Evolutionary conservation across 2,888 invertebrate genomes (phyloP), one percentile per base, ranked within the genome.

Genomic region (Escarpia spicata): DNA sequence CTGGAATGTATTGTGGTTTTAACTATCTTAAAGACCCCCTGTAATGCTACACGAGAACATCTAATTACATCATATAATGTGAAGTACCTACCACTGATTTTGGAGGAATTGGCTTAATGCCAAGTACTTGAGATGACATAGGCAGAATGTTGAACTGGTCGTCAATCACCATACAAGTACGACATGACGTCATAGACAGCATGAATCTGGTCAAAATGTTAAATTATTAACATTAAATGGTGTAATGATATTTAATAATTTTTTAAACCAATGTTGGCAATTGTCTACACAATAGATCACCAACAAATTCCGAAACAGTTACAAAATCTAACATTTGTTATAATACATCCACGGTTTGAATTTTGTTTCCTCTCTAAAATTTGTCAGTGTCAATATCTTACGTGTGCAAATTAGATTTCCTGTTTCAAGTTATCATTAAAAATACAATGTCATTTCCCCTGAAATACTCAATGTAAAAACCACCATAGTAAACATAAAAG

Each of bases 91-190:
- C 96, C 93, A 95, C 91, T 15, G 96, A 94, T 93, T 96, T 96
- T 3, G 96, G 94, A 10, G 96, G 96, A 3, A 98, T 97, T 0
- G 98, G 97, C 94, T 98, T 97, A 91, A 99, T 98, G 95, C 98
- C 98, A 15, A 98, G 97, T 90, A 98, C 98, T 95, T 98, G 98
- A 0, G 98, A 98, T 0, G 99, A 98, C 94, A 99, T 97, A 0
- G 99, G 99, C 91, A 99, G 97, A 3, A 99, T 98, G 75, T 98
- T 98, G 26, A 99, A 97, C 92, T 98, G 98, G 96, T 99, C 99
- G 96, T 99, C 99, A 43, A 99, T 97, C n/a, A 99, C 98, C 93
- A 99, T 97, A 96, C 99, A 99, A 43, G 98, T 97, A 93, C 98
- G 97, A 96, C 99, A 99, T 26, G 98, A 98, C 1, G 98, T 97